Base-by-base conservation (phyloP, 2,113 vertebrate genomes). In the Nymphicus hollandicus region DNA sequence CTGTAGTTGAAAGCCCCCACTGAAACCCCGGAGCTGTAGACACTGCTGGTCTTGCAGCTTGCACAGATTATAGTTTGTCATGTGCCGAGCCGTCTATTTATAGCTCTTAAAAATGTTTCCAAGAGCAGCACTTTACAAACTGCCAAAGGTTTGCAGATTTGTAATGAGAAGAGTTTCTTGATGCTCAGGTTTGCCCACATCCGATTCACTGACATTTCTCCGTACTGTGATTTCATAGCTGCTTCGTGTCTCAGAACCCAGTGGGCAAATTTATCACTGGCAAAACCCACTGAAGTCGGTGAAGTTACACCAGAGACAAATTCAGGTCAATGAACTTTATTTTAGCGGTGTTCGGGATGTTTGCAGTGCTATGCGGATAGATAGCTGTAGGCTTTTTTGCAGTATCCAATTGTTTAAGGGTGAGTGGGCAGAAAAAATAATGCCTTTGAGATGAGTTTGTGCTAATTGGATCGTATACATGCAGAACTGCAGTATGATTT, bases 271-370 rank as follows among this genome's bases (percentile, higher is more conserved):
- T 88, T 77, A 46, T 86, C 61, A 47, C 72, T 92, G 65, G 56
- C 27, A 84, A 55, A 85, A 52, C 72, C 82, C 55, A 9, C 58
- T 85, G 77, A 72, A 94, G 58, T 77, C 41, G 24, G 9, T 76
- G 77, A 72, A 93, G 49, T 94, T 91, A 27, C 66, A 94, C 58
- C 33, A 81, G 63, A 84, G 72, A 93, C 55, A 81, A 94, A 93
- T 95, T 95, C 83, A 88, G 81, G 80, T 91, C 87, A 84, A 17
- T 80, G 58, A 84, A 90, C 84, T 93, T 96, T 81, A 65, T 89
- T 95, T 88, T 84, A 77, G 46, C 79, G 41, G 23, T 84, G 60
- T 91, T 91, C 60, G 66, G 50, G 68, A 46, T 4, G 2, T 83
- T 91, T 69, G 43, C 63, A 61, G 50, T 58, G 43, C 63, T 87